A percentile compares a stretch with the other conserved stretches of the same genome.
Conservation (phyloP, 2,888 invertebrate species). For the Arrhopalites spinosus region DNA sequence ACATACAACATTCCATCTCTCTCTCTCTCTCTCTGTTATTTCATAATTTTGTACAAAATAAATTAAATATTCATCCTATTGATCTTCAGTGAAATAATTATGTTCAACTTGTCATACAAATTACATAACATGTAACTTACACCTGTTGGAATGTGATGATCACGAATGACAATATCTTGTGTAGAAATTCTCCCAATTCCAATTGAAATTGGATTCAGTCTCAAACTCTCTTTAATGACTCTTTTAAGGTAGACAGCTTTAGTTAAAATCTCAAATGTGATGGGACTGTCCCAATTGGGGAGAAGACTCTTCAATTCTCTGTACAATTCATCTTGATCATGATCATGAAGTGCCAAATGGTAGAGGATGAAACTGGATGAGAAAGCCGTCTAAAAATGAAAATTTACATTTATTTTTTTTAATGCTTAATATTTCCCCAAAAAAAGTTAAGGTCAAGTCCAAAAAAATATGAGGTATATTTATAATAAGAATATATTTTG, state of each 20-base stretch:
- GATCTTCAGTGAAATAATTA: no score
- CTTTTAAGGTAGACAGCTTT: constrained; percentile 76
- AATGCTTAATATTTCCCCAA: no score
- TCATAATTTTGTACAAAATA: no score
- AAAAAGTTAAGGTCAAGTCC: no score
- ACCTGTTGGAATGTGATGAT: constrained; percentile 75
- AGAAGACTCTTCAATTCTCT: constrained; percentile 68
- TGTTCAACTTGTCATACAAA: no score
- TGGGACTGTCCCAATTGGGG: constrained; percentile 58
- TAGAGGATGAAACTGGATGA: constrained; percentile 78
- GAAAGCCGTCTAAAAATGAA: constrained; percentile 71
- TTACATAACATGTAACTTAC: constrained; percentile 65
- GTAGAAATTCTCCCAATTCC: constrained; percentile 78
- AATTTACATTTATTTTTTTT: not conserved
- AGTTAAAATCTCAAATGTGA: constrained; percentile 65
- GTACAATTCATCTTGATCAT: constrained; percentile 71
- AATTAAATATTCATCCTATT: no score
- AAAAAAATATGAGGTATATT: no score
- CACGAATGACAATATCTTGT: constrained; percentile 71
- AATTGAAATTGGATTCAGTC: constrained; percentile 81
- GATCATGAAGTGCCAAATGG: constrained; percentile 73
- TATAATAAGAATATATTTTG: no score
- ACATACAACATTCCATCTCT: no score
- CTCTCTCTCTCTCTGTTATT: no score
- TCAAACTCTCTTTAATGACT: constrained; percentile 80